Evolutionary conservation across 2,797 vertebrate genomes (phyloP), one percentile per base, ranked within the genome.

Genomic region (Cuniculus paca): DNA sequence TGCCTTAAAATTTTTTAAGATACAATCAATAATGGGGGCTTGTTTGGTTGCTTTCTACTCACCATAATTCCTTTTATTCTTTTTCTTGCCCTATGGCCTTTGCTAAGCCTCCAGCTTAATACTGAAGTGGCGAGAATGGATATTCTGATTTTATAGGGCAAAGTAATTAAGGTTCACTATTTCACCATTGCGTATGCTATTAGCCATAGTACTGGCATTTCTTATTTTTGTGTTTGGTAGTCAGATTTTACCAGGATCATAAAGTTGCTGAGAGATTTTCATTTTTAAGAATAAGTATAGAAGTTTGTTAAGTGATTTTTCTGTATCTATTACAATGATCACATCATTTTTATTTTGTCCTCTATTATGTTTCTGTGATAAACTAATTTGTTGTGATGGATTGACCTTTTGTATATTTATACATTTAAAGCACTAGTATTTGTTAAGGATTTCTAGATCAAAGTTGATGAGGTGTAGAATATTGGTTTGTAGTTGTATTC

Each of bases 231-330:
- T 70, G 42, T 84, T 89, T 86, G 17, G 26, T 52, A 65, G 48
- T 11, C 20, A 82, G 22, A 19, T 88, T 91, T 50, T 20, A 60
- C 61, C 31, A 48, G 50, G 22, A 31, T 70, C 26, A 65, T 60
- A 90, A 79, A 74, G 45, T 60, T 83, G 5, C 39, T 58, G 60
- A 83, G 58, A 84, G 24, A 50, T 60, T 77, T 90, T 95, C 24
- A 8, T 70, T 90, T 68, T 80, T 42, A 70, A 63, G 56, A 94
- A 86, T 89, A 61, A 81, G 6, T n/a, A 10, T 45, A 77, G 8
- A 81, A 52, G 68, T 95, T 80, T 75, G 58, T 74, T 74, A 72
- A 54, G 60, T 36, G 26, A 58, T 60, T 92, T 89, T 90, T 84
- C 36, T 39, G 8, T 74, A 63, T 65, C 45, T 83, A 36, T 10